Evolutionary conservation across 2,113 vertebrate species (phyloP), one percentile per base, ranked within the genome.

Genomic region (Glaucomys volans): DNA sequence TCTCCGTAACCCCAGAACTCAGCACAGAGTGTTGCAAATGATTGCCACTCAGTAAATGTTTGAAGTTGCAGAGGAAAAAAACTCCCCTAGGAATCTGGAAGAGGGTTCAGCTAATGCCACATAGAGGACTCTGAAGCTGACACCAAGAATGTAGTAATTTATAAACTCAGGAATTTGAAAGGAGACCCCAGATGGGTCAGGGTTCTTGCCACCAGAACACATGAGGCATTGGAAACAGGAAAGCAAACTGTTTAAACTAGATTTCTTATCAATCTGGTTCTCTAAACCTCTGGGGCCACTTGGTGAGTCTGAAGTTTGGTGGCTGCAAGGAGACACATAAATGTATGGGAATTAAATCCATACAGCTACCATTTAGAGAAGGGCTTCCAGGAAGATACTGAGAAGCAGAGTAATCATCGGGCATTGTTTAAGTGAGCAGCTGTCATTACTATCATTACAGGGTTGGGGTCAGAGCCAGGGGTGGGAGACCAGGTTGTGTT

Each of bases 161-260:
- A 24, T 72, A 47, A 84, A 32, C 44, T 88, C 69, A 91, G 74
- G n/a, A 80, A 84, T 92, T 67, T 40, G n/a, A 84, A 93, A 89
- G 66, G 5, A 24, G 62, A n/a, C 35, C 75, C 13, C 12, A 24
- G 12, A 54, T 28, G 47, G 42, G 8, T 18, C 64, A 87, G 52
- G 40, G 22, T 16, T 44, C 24, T 92, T 69, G 42, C 30, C 72
- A 59, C 37, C 35, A 52, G 69, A 79, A 57, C 32, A 44, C 13
- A 7, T 4, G n/a, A 93, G 57, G 22, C 54, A 28, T 35, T 26
- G 22, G 26, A 90, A 91, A 72, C 14, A 28, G 44, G 90, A 97
- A 89, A 80, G 42, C 28, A 24, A 50, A 90, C 30, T 50, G 13
- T 76, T 83, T 35, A 47, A 1, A 74, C 67, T 52, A 50, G 62